Evolutionary conservation across 92 coral and sea anemone genomes (phyloP).

Genomic region (Galaxea fascicularis): DNA sequence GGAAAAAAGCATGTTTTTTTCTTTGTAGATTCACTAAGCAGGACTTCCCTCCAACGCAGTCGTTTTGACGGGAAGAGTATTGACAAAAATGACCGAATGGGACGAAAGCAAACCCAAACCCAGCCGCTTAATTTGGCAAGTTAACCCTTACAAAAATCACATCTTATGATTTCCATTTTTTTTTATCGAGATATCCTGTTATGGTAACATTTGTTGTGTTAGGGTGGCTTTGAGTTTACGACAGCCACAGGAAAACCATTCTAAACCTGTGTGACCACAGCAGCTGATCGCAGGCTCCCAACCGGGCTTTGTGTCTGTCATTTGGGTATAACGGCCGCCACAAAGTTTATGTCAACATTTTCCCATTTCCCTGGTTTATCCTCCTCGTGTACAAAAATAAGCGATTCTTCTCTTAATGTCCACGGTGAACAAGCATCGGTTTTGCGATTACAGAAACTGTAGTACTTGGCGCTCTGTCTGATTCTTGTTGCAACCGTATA

Average conservation of each 20-base stretch:
- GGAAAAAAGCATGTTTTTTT: too few species aligned
- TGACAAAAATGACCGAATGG: too few species aligned
- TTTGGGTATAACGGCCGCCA: slow-evolving; percentile 65
- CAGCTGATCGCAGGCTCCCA: not conserved
- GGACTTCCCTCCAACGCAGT: too few species aligned
- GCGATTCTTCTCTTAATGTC: slow-evolving; percentile 54
- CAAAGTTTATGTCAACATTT: slow-evolving; percentile 70
- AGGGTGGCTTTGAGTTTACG: not conserved
- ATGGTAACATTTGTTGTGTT: too few species aligned
- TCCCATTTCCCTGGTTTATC: slow-evolving; percentile 76
- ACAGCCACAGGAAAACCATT: not conserved
- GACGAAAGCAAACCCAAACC: too few species aligned
- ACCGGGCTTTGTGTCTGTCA: not conserved
- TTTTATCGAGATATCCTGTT: too few species aligned
- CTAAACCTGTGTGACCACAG: not conserved
- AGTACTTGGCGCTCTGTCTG: slow-evolving; percentile 60
- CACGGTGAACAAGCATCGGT: slow-evolving; percentile 63
- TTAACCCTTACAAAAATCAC: too few species aligned
- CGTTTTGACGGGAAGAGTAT: too few species aligned
- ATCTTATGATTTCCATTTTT: too few species aligned
- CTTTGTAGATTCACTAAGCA: too few species aligned
- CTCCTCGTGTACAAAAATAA: slow-evolving; percentile 65
- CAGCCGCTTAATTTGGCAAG: too few species aligned
- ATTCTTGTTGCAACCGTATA: slow-evolving; percentile 78
- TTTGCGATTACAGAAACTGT: slow-evolving; percentile 57